Evolutionary conservation across 1,140 invertebrate genomes (phyloP), one percentile per base, ranked within the genome.

Genomic region (Diprion similis): DNA sequence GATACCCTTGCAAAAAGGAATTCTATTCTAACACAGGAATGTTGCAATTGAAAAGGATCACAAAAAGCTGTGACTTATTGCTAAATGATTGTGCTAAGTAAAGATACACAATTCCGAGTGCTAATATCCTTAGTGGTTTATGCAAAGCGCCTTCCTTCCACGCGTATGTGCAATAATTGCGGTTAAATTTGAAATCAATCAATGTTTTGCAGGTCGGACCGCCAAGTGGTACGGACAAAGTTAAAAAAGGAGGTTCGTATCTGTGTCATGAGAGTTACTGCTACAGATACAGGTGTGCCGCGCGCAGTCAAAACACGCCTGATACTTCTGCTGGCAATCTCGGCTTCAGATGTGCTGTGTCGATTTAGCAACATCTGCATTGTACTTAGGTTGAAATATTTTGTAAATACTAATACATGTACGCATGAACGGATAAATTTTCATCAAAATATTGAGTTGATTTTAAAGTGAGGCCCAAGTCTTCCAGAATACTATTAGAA

Each of bases 171-270:
- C 48, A 45, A 37, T 51, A 67, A 45, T 71, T 46, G 70, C 47
- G 8, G 8, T 71, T 64, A 66, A 71, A 8, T 24, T 10, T 19
- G 17, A 45, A 70, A 76, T 75, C 15, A 64, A 68, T 24, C 65
- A 73, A 19, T 15, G 71, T 77, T 81, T 77, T 91, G 78, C 82
- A 95, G 94, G 90, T 81, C 67, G 93, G 92, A 71, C 89, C 92
- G 73, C 2, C 76, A 13, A 82, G 73, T 75, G 91, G 92, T 13
- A 90, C 89, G 69, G 95, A 97, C 78, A 96, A 94, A 86, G 96
- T 99, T 1, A 99, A 99, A 84, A 99, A 99, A 90, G 97, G 98
- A 70, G 98, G 98, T 0, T 99, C 97, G 0, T 99, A 94, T 85
- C 89, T 98, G 81, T 99, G 97, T 81, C 96, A 98, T 79, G 90